phyloP scores from a whole-genome alignment of 2,797 vertebrate species.

The Buceros bicornis region DNA sequence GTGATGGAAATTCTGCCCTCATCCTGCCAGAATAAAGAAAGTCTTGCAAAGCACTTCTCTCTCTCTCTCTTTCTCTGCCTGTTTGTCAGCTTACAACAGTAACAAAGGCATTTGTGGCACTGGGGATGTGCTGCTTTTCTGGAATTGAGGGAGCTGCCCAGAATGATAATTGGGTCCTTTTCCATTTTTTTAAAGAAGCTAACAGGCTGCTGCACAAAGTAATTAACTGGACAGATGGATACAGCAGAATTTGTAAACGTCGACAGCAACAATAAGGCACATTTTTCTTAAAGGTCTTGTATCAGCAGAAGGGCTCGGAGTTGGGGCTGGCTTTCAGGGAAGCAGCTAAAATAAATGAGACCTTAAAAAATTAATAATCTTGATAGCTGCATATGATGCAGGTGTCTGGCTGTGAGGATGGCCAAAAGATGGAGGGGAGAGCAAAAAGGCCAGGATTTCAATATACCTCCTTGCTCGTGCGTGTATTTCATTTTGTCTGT shows the following conservation, averaged over 20 bases:
- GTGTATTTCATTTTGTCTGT: neutral
- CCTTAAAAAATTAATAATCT: conserved; percentile 15
- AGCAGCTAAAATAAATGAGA: conserved; percentile 14
- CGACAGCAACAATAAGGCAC: neutral
- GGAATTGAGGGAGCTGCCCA: conserved; percentile 50
- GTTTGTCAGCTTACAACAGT: neutral
- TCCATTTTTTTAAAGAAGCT: neutral
- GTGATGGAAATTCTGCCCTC: neutral
- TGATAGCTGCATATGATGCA: neutral
- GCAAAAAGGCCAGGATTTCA: neutral
- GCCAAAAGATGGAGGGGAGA: neutral
- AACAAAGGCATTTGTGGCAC: conserved; percentile 37
- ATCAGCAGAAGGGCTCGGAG: conserved; percentile 34
- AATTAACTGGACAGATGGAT: conserved; percentile 72
- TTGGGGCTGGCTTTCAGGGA: neutral
- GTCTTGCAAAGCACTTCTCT: neutral
- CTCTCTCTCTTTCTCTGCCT: neutral
- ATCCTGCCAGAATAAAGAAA: neutral
- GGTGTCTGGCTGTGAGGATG: neutral
- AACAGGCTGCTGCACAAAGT: conserved; percentile 61
- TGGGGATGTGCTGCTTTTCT: conserved; percentile 35
- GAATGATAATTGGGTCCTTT: conserved; percentile 72
- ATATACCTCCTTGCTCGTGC: neutral
- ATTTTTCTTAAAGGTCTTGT: neutral
- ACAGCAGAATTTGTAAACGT: conserved; percentile 42